Evolutionary conservation across 2,797 vertebrate genomes (phyloP).

Genomic region (Lepilemur ruficaudatus): DNA sequence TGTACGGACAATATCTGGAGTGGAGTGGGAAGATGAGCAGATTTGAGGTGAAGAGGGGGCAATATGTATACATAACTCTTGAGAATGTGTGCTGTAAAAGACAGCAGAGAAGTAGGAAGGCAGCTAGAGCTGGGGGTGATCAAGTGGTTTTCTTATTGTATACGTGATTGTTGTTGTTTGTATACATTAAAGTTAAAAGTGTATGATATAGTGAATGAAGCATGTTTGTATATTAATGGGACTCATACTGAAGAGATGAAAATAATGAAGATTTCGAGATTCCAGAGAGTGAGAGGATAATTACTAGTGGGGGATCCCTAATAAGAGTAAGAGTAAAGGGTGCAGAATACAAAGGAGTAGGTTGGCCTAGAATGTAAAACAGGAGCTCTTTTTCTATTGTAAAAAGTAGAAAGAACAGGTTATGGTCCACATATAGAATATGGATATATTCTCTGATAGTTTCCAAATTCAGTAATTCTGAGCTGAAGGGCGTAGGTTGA

Average conservation of each 20-base stretch:
- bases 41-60: background rate
- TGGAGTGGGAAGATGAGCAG: background rate
- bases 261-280: background rate
- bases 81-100: background rate
- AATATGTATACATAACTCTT: background rate
- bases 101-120: background rate
- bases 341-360: background rate
- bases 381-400: background rate
- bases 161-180: background rate
- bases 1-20: background rate
- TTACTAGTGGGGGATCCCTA: background rate
- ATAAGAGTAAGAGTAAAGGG: background rate
- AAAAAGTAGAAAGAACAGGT: background rate
- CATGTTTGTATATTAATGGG: background rate
- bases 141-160: background rate
- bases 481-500: background rate
- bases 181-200: background rate
- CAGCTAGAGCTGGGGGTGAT: background rate
- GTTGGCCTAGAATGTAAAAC: background rate
- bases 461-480: background rate
- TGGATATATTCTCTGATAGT: background rate
- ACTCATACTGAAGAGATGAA: background rate
- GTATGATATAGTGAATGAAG: background rate
- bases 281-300: background rate
- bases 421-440: background rate